Conservation (phyloP, 64 coral and sea anemone species). For the Trachythela sp. region DNA sequence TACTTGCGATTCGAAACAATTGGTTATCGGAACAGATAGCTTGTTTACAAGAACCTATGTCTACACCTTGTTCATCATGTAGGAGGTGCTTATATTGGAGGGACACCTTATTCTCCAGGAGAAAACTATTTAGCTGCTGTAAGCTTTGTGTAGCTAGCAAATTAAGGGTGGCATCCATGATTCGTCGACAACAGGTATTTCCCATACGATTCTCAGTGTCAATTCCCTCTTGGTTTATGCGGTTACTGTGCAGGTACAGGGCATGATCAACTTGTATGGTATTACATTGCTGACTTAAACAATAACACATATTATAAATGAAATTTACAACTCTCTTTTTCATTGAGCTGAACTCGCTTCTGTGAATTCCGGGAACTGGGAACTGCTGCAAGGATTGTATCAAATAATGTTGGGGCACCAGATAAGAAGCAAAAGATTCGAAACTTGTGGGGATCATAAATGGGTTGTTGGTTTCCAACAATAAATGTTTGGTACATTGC, state of each 20-base stretch:
- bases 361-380: constrained; percentile 30
- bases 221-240: constrained; percentile 58
- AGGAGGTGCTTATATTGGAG: not conserved
- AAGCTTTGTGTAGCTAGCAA: not conserved
- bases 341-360: constrained; percentile 39
- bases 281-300: constrained; percentile 41
- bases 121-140: not conserved
- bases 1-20: not conserved
- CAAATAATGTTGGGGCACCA: constrained; percentile 26
- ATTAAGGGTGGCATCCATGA: not conserved
- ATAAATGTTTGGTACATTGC: not conserved
- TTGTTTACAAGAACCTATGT: not conserved
- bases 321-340: constrained; percentile 41
- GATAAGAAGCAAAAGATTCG: constrained; percentile 33
- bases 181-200: constrained; percentile 29
- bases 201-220: constrained; percentile 45
- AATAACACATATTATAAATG: constrained; percentile 48
- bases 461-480: constrained; percentile 1
- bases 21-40: not conserved
- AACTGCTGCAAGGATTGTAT: constrained; percentile 36
- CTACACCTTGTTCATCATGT: not conserved
- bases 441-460: constrained; percentile 44
- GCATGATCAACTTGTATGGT: constrained; percentile 46
- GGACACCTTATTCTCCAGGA: not conserved
- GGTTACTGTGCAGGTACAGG: constrained; percentile 24